phyloP scores from a whole-genome alignment of 2,888 invertebrate genomes.

The Mesorhabditis belari region DNA sequence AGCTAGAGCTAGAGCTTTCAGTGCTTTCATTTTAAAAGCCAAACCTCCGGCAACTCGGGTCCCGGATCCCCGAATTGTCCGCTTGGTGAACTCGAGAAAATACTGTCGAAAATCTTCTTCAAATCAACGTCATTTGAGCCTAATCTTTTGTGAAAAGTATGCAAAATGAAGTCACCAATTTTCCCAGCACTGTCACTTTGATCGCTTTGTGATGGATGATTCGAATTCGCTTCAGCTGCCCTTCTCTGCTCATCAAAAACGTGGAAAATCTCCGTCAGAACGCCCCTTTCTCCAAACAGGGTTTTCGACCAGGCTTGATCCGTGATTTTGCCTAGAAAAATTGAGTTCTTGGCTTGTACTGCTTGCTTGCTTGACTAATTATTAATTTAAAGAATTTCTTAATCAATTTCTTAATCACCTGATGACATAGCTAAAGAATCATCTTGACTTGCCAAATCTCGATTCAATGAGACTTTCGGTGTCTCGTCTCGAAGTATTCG shows the following conservation, averaged over 20 bases:
- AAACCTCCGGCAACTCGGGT: conserved; percentile 42
- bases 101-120: conserved; percentile 39
- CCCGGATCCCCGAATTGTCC: conserved; percentile 47
- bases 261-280: conserved; percentile 46
- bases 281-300: conserved; percentile 44
- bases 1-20: no score
- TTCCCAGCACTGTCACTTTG: conserved; percentile 5
- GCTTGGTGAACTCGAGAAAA: conserved; percentile 36
- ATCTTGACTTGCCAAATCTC: no score
- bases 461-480: not conserved
- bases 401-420: no score
- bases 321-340: not conserved
- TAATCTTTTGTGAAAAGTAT: no score
- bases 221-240: conserved; percentile 8
- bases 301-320: conserved; percentile 25
- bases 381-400: no score
- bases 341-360: no score
- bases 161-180: no score
- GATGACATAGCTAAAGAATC: no score
- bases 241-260: conserved; percentile 45
- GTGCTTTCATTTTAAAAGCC: no score
- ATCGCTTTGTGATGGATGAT: conserved; percentile 1
- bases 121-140: no score
- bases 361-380: no score
- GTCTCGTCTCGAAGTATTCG: not conserved